Percentiles rank a stretch among this genome's conserved stretches.
phyloP scores from a whole-genome alignment of 2,113 vertebrate genomes.

The Galeopterus variegatus region DNA sequence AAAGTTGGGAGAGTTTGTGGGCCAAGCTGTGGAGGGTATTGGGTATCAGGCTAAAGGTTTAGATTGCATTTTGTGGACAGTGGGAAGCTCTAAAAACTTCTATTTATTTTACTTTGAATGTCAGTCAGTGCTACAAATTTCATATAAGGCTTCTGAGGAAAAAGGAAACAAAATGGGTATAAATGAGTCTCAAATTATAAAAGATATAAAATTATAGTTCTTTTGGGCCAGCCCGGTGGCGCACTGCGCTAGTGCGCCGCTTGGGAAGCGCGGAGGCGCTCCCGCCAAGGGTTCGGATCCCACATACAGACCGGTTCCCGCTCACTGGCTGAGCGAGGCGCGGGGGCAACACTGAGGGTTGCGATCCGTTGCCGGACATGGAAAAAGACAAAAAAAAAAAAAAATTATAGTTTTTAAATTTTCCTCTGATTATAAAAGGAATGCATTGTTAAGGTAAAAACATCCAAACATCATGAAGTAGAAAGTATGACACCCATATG shows the following conservation, averaged over 20 bases:
- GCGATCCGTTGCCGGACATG: too few relatives aligned
- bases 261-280: too few relatives aligned
- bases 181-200: not conserved
- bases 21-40: not conserved
- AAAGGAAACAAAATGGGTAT: conserved; percentile 9
- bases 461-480: not conserved
- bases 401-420: too few relatives aligned
- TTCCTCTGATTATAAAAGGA: conserved; percentile 5
- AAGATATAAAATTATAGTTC: not conserved
- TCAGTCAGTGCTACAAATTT: not conserved
- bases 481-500: not conserved
- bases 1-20: not conserved
- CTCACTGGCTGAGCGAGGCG: too few relatives aligned
- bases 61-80: not conserved
- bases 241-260: too few relatives aligned
- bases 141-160: not conserved
- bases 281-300: too few relatives aligned
- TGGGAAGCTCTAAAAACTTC: not conserved
- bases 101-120: not conserved
- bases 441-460: not conserved
- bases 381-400: too few relatives aligned
- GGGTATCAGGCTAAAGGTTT: not conserved
- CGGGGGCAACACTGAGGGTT: too few relatives aligned
- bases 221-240: too few relatives aligned
- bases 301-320: too few relatives aligned